Percentiles rank a stretch among this genome's conserved stretches.
These are phyloP conservation scores for Falco berigora DNA, from an alignment of 2,797 vertebrate genomes.

Conservation along the genomic window DNA sequence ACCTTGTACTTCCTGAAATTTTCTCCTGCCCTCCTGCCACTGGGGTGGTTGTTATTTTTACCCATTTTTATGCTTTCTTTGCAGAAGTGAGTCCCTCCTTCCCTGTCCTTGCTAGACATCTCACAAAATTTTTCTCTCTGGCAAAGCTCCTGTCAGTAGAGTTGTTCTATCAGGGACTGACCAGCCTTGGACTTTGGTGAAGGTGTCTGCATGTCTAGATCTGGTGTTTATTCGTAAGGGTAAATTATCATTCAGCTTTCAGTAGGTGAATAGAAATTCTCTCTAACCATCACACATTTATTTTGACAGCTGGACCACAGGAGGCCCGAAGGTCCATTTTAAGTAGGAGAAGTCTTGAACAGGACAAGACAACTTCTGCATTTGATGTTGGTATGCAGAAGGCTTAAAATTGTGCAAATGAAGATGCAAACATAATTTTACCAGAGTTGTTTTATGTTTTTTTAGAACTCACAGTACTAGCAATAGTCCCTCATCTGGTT, in stretches of 20 bases:
- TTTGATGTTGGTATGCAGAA: not conserved
- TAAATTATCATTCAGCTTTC: not conserved
- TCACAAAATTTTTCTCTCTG: not conserved
- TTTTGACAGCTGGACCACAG: not conserved
- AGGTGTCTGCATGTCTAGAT: not conserved
- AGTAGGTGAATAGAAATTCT: not conserved
- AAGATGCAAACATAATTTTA: not conserved
- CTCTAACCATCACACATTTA: not conserved
- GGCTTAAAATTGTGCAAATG: not conserved
- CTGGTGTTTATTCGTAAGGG: not conserved
- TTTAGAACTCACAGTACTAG: not conserved
- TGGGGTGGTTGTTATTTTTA: not conserved
- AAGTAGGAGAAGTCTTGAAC: not conserved
- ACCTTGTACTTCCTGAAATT: not conserved
- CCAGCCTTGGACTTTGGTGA: not conserved
- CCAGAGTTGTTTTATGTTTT: not conserved
- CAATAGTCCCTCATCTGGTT: not conserved
- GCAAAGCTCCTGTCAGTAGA: not conserved
- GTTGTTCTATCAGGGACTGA: not conserved
- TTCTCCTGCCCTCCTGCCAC: not conserved
- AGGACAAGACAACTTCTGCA: not conserved
- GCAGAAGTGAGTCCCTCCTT: not conserved
- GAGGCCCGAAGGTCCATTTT: not conserved
- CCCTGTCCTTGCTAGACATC: not conserved
- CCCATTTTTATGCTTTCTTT: not conserved